Conservation (phyloP, 2,113 vertebrate genomes). For the Xenus cinereus region DNA sequence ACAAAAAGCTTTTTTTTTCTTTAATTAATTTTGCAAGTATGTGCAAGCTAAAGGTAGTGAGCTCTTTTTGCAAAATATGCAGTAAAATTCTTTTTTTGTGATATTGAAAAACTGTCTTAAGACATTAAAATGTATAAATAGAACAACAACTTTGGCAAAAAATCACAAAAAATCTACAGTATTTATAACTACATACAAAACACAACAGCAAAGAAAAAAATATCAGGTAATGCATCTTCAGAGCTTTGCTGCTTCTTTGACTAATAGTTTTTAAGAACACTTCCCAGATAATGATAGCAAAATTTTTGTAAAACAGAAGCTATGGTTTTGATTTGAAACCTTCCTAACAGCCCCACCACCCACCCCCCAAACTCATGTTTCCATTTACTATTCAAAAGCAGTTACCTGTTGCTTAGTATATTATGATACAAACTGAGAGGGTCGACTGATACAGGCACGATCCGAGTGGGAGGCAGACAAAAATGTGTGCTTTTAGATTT, state of each 20-base stretch:
- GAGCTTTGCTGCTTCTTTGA: constrained; percentile 79
- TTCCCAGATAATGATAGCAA: constrained; percentile 87
- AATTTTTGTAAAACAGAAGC: constrained; percentile 66
- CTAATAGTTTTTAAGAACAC: constrained; percentile 79
- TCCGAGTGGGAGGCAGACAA: background rate
- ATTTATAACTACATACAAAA: constrained; percentile 93
- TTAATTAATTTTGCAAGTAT: constrained; percentile 81
- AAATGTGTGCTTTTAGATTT: background rate
- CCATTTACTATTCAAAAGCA: constrained; percentile 53
- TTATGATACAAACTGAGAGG: constrained; percentile 14
- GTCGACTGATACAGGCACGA: background rate
- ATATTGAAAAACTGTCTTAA: constrained; percentile 91
- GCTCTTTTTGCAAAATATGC: constrained; percentile 87
- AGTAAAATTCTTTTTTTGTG: constrained; percentile 82
- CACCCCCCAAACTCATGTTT: background rate
- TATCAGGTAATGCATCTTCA: constrained; percentile 81
- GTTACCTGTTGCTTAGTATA: constrained; percentile 49
- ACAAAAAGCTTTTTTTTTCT: constrained; percentile 69
- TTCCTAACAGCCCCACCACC: background rate
- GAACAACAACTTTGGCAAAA: constrained; percentile 94
- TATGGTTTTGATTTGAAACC: constrained; percentile 42
- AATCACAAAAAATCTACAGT: constrained; percentile 86
- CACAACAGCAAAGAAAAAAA: constrained; percentile 87
- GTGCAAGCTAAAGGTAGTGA: constrained; percentile 87
- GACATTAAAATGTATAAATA: constrained; percentile 96